Evolutionary conservation across 2,113 vertebrate species (phyloP), one percentile per base, ranked within the genome.

Genomic region (Syngnathus floridae): DNA sequence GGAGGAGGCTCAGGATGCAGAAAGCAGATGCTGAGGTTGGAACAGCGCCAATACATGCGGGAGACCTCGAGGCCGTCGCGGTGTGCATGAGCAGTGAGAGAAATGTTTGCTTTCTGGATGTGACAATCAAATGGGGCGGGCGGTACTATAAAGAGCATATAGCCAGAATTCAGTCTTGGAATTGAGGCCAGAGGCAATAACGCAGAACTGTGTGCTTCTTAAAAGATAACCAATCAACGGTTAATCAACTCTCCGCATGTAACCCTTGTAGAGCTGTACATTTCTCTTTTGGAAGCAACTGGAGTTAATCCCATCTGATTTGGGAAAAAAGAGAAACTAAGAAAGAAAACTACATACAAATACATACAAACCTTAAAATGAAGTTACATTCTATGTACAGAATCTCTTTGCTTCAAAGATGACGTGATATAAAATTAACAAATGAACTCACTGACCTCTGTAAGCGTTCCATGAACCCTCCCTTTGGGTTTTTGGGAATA

Each of bases 1-100:
- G 77, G 74, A 83, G 69, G 67, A 38, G 75, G 67, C 72, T 77
- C 72, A 8, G 76, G 81, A 86, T 63, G 59, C 76, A 73, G 77
- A 86, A 86, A 89, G 77, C 88, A 89, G 86, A 89, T 89, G 86
- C 78, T 62, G 67, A 65, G 11, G 62, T 71, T 88, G 86, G 83
- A 83, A 37, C 31, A 1, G 36, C 0, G 83, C 84, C 87, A 84
- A 76, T 72, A 65, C 75, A 68, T 81, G 84, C 79, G 68, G 71
- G 71, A 57, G 81, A 74, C 75, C 64, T 63, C 63, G 67, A 72
- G 69, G 76, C 74, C 74, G 17, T 76, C 64, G 69, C 66, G 64
- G 73, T 73, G 74, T 43, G 70, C 79, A 73, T 70, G 75, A 82
- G 77, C 65, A 74, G 78, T 73, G 67, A 66, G 78, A 75, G 79